Percentiles rank a stretch among this genome's conserved stretches.
Evolutionary conservation across 2,888 invertebrate genomes (phyloP).

Genomic region (Tetrapedia diversipes): DNA sequence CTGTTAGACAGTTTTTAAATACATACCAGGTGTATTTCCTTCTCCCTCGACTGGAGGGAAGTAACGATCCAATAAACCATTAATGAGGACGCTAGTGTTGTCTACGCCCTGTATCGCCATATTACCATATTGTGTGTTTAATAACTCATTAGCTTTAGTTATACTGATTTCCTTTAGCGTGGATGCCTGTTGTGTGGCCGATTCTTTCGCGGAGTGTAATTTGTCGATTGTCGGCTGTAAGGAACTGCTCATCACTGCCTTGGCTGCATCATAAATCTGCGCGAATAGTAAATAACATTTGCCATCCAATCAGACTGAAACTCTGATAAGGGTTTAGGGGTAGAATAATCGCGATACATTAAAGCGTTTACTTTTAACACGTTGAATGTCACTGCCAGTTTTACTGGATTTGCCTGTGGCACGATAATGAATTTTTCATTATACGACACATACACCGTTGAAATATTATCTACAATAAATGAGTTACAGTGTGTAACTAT

Average conservation of each 20-base stretch:
- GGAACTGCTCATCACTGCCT: slow-evolving; percentile 78
- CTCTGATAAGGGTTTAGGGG: no score
- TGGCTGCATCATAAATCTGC: slow-evolving; percentile 80
- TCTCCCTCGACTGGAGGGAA: slow-evolving; percentile 86
- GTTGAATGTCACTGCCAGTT: no score
- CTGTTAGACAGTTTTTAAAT: background rate
- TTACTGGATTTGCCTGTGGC: no score
- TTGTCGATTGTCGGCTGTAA: slow-evolving; percentile 80
- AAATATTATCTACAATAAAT: no score
- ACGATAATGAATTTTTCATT: no score
- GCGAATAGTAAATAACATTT: no score
- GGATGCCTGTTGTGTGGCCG: slow-evolving; percentile 86
- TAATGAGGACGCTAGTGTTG: slow-evolving; percentile 88
- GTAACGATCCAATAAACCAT: slow-evolving; percentile 90
- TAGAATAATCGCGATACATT: no score
- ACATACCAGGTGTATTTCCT: slow-evolving; percentile 82
- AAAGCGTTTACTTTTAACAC: no score
- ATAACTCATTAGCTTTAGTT: slow-evolving; percentile 88
- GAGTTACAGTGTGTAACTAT: no score
- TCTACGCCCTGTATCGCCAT: slow-evolving; percentile 89
- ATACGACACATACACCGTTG: no score
- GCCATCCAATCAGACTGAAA: no score
- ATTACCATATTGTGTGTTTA: slow-evolving; percentile 88
- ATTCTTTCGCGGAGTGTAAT: slow-evolving; percentile 83
- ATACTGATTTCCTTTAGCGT: slow-evolving; percentile 88